Evolutionary conservation across 2,888 invertebrate species (phyloP).

Genomic region (Formica aserva): DNA sequence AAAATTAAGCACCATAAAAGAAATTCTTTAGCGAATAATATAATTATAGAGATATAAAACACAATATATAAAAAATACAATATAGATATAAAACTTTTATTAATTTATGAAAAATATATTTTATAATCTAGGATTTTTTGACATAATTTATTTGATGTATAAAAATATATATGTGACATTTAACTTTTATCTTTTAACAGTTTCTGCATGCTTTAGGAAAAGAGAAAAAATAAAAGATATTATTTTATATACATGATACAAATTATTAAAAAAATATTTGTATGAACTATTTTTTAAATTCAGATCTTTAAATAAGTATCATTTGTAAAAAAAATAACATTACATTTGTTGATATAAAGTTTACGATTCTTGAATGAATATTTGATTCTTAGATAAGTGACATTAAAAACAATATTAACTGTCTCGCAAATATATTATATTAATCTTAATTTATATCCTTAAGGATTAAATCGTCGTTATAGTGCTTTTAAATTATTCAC

Average conservation of each 20-base stretch:
- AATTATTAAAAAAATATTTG: slow-evolving; percentile 7
- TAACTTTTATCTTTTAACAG: slow-evolving; percentile 1
- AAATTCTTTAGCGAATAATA: background rate
- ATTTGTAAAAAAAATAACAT: background rate
- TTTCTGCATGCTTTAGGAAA: background rate
- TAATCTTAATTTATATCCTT: background rate
- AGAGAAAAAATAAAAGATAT: background rate
- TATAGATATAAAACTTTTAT: background rate
- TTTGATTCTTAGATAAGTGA: background rate
- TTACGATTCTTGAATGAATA: background rate
- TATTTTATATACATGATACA: background rate
- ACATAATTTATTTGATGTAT: background rate
- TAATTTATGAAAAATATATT: background rate
- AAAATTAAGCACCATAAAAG: background rate
- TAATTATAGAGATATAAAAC: no score
- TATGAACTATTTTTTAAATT: background rate
- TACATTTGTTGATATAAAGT: background rate
- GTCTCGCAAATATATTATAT: background rate
- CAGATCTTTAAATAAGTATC: background rate
- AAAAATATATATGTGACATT: background rate
- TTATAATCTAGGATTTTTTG: background rate
- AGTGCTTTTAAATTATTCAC: background rate
- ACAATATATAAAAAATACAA: background rate
- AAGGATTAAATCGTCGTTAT: background rate
- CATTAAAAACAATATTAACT: background rate